Base-by-base conservation (phyloP, 2,113 vertebrate genomes). In the Eidolon helvum region DNA sequence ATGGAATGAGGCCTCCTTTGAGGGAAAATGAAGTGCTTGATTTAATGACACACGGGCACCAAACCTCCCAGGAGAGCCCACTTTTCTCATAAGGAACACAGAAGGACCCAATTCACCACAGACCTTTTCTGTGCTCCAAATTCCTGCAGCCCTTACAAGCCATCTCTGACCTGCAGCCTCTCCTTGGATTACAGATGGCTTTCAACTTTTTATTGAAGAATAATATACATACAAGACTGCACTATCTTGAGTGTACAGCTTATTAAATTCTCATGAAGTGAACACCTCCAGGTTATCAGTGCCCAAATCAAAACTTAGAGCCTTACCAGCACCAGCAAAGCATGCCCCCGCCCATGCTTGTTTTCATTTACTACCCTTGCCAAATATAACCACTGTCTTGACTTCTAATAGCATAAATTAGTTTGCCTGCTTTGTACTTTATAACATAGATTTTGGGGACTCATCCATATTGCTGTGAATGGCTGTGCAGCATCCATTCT, bases 211-310 rank as follows among this genome's bases (percentile, higher is more conserved):
- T 40, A 16, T 10, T 19, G 33, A 78, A 43, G 61, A 38, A 5
- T 10, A 30, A 8, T 26, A 28, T 14, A 4, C 45, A 35, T 21
- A 43, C 4, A n/a, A 38, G 55, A 68, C 24, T 5, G 21, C 48
- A 26, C 21, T 14, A 3, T 53, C 19, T 2, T 12, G 16, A 35
- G 12, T 15, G 7, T 30, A 18, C 48, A 48, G 28, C 43, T 93
- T 61, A 16, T 11, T 75, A 77, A 45, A 57, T 75, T 84, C 83
- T 53, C 57, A 18, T 16, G 10, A 63, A 30, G 30, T 24, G 28
- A 82, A 24, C 3, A n/a, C 11, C 18, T 57, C 55, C 5, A 1
- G 1, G 10, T 19, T n/a, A 9, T 21, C 24, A 21, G 16, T 0
- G 1, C 21, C 14, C 68, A 90, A 16, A 22, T 35, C 22, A 30